A percentile compares a stretch with the other conserved stretches of the same genome.
These are phyloP conservation scores for Nestor notabilis DNA, from an alignment of 2,113 vertebrate species.

Conservation along the genomic window DNA sequence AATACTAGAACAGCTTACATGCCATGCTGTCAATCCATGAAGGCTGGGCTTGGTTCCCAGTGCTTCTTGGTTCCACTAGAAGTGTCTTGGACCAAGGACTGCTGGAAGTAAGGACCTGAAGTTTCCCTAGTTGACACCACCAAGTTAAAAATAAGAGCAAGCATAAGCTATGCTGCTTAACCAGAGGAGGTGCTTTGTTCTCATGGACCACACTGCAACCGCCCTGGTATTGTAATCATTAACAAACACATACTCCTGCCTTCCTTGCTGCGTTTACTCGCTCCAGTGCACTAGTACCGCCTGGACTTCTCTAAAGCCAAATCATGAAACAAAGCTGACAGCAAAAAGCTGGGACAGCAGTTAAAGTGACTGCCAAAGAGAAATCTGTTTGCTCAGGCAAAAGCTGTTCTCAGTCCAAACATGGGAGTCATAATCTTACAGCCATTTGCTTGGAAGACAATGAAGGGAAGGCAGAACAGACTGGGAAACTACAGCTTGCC, in stretches of 20 bases:
- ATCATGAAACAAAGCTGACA: constrained; percentile 14
- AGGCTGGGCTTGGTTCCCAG: not conserved
- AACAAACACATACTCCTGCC: constrained; percentile 2
- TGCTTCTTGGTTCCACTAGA: not conserved
- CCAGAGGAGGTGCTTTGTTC: not conserved
- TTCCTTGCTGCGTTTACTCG: not conserved
- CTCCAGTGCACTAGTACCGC: not conserved
- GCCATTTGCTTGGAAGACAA: constrained; percentile 64
- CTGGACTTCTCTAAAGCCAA: constrained; percentile 28
- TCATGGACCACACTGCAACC: not conserved
- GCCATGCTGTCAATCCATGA: not conserved
- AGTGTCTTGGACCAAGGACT: not conserved
- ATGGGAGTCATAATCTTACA: constrained; percentile 39
- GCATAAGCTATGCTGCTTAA: not conserved
- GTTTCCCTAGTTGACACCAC: not conserved
- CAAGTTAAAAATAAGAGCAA: not conserved
- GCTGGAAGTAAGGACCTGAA: not conserved
- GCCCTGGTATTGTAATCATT: not conserved
- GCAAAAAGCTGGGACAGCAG: constrained; percentile 55
- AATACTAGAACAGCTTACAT: not conserved
- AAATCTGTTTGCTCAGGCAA: constrained; percentile 56
- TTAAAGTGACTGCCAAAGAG: constrained; percentile 45
- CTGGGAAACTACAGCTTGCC: constrained; percentile 38
- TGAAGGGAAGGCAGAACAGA: constrained; percentile 53
- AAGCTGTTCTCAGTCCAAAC: constrained; percentile 60